These are phyloP conservation scores for Automeris io DNA, from an alignment of 2,888 invertebrate genomes.

Conservation along the genomic window DNA sequence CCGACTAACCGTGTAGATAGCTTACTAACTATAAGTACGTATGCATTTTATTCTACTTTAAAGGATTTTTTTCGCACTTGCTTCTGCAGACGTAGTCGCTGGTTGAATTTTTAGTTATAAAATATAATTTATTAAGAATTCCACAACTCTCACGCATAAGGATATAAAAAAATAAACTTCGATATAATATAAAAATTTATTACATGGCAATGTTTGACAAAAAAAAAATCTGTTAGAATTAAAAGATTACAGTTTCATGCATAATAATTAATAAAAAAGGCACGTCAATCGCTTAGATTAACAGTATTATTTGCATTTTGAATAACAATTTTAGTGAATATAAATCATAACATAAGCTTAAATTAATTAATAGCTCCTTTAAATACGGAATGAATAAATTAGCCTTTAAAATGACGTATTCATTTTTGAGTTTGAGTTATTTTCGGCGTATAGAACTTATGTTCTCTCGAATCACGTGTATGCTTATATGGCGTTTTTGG, in stretches of 20 bases:
- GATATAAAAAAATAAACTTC: conserved; percentile 23
- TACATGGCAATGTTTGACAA: conserved; percentile 67
- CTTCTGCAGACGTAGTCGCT: no score
- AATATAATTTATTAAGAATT: no score
- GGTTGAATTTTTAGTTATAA: no score
- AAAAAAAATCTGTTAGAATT: conserved; percentile 26
- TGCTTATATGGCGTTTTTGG: conserved; percentile 88
- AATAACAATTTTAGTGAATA: conserved; percentile 20
- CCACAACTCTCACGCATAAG: no score
- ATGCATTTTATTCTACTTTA: no score
- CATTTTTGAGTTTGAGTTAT: conserved; percentile 49
- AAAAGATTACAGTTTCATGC: conserved; percentile 33
- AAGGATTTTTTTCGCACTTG: no score
- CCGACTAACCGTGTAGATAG: no score
- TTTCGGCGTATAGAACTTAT: conserved; percentile 88
- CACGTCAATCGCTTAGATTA: conserved; percentile 53
- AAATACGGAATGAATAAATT: conserved; percentile 41
- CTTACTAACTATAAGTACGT: no score
- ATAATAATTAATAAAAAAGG: conserved; percentile 31
- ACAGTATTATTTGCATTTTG: conserved; percentile 34
- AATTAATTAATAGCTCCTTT: no score
- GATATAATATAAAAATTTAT: conserved; percentile 44
- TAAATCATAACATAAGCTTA: conserved; percentile 17
- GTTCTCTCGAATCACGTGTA: conserved; percentile 88
- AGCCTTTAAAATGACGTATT: conserved; percentile 12